These are phyloP conservation scores for Aphelenchoides fujianensis DNA, from an alignment of 1,140 invertebrate species.

Conservation along the genomic window DNA sequence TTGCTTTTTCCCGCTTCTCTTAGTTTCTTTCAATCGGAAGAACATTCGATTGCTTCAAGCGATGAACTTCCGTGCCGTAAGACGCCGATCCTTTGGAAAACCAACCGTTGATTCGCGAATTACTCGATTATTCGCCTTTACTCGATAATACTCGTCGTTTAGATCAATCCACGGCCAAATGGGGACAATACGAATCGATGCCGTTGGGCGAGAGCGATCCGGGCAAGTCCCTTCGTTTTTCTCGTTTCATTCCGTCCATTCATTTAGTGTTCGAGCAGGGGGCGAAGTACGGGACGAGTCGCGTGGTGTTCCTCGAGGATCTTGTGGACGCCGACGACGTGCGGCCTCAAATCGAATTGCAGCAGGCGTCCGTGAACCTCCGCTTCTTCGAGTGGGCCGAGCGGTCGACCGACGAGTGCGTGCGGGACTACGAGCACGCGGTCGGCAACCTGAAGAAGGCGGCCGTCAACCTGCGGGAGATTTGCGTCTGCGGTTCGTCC, in stretches of 20 bases:
- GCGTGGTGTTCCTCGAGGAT: background rate
- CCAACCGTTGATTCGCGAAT: no score
- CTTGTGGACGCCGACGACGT: constrained; percentile 12
- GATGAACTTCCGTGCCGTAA: no score
- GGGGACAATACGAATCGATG: background rate
- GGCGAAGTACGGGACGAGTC: constrained; percentile 9
- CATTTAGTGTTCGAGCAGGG: background rate
- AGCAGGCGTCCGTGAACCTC: background rate
- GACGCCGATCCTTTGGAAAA: no score
- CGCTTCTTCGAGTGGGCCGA: constrained; percentile 4
- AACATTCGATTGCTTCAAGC: no score
- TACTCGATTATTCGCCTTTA: no score
- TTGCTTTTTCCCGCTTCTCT: no score
- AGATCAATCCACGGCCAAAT: no score
- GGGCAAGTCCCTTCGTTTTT: background rate
- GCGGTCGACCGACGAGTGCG: background rate
- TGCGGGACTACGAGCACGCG: background rate
- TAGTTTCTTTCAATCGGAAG: no score
- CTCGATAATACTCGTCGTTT: no score
- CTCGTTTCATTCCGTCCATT: background rate
- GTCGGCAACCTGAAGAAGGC: background rate
- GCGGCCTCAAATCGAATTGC: background rate
- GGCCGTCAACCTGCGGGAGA: background rate
- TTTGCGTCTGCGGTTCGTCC: background rate
- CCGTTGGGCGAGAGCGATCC: background rate